Conservation (phyloP, 2,113 vertebrate species). For the Pterophyllum scalare region DNA sequence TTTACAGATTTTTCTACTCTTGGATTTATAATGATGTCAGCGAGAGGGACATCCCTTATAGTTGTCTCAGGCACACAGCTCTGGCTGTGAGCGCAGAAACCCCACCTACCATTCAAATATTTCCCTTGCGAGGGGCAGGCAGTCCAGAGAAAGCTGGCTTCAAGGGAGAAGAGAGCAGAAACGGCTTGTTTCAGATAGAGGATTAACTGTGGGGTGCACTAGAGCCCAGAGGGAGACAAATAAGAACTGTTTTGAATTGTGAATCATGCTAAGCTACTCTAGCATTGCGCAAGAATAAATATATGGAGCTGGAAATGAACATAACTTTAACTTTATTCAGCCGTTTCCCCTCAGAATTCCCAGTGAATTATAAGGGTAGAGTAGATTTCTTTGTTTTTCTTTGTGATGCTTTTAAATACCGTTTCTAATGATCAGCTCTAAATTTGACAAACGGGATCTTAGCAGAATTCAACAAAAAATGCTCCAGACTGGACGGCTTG, state of each 20-base stretch:
- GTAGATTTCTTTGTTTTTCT: background rate
- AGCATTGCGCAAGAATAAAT: background rate
- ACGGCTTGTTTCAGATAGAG: background rate
- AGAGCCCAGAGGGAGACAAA: background rate
- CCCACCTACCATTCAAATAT: background rate
- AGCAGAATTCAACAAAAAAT: background rate
- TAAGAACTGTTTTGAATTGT: background rate
- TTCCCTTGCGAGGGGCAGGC: background rate
- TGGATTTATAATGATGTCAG: background rate
- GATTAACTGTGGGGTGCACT: background rate
- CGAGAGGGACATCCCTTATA: background rate
- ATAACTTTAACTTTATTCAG: background rate
- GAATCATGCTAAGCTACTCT: background rate
- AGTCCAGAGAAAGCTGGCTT: background rate
- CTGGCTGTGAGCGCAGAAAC: background rate
- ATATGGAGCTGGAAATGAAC: background rate
- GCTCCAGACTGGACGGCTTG: background rate
- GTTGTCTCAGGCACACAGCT: conserved; percentile 1
- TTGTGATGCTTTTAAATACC: background rate
- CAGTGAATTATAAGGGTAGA: background rate
- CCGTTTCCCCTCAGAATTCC: background rate
- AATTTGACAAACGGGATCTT: background rate
- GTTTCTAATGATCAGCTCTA: no score
- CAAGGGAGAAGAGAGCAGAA: background rate
- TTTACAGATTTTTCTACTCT: background rate